Conservation (phyloP, 2,888 invertebrate genomes). For the Aromia moschata region DNA sequence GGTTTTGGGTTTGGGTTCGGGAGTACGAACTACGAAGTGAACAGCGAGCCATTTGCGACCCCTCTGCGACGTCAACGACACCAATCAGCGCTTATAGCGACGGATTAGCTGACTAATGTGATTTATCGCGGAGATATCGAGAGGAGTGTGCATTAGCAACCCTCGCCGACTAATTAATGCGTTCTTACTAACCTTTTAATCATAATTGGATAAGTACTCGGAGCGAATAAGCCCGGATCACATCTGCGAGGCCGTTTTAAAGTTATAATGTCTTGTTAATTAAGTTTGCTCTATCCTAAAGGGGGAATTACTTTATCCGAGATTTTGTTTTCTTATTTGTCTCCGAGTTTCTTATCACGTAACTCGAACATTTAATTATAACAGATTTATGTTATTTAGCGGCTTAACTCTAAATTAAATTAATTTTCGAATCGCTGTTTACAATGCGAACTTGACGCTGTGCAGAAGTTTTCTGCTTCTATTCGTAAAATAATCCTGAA, state of each 20-base stretch:
- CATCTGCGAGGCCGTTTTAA: slow-evolving; percentile 55
- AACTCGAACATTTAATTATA: slow-evolving; percentile 45
- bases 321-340: slow-evolving; percentile 48
- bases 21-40: slow-evolving; percentile 39
- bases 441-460: slow-evolving; percentile 28
- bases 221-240: slow-evolving; percentile 56
- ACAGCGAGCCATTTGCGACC: slow-evolving; percentile 34
- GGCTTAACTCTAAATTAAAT: slow-evolving; percentile 43
- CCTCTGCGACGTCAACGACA: slow-evolving; percentile 42
- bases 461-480: slow-evolving; percentile 24
- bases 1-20: too few relatives aligned
- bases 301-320: slow-evolving; percentile 42
- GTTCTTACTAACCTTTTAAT: slow-evolving; percentile 65
- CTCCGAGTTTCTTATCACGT: slow-evolving; percentile 44
- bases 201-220: slow-evolving; percentile 64
- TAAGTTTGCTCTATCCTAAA: slow-evolving; percentile 54
- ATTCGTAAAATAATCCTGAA: slow-evolving; percentile 19
- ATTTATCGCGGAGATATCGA: slow-evolving; percentile 61
- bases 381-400: slow-evolving; percentile 48
- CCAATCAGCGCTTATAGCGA: slow-evolving; percentile 48
- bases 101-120: slow-evolving; percentile 62
- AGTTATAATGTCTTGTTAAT: slow-evolving; percentile 62
- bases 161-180: slow-evolving; percentile 62
- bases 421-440: slow-evolving; percentile 35
- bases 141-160: slow-evolving; percentile 54